A percentile compares a stretch with the other conserved stretches of the same genome.
phyloP scores from a whole-genome alignment of 2,797 vertebrate species.

The Brachyalestes nurse region DNA sequence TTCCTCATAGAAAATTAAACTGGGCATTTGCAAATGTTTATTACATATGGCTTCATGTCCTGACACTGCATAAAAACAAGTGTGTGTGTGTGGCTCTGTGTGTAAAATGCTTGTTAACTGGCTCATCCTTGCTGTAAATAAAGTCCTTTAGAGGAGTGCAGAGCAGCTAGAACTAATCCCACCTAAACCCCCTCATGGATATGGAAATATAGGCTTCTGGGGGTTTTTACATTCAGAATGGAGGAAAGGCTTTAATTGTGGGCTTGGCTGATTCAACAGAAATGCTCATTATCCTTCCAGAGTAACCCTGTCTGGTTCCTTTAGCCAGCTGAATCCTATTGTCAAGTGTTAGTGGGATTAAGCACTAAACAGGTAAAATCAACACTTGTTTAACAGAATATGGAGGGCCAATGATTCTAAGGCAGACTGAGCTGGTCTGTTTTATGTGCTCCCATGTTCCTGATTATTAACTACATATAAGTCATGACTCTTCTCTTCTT shows the following conservation, averaged over 20 bases:
- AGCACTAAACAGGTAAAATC: not conserved
- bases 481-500: not conserved
- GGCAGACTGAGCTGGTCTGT: not conserved
- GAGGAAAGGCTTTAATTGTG: conserved; percentile 58
- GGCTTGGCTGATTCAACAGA: conserved; percentile 62
- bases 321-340: conserved; percentile 10
- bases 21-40: too few relatives aligned
- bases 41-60: not conserved
- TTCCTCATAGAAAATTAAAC: too few relatives aligned
- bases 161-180: conserved; percentile 70
- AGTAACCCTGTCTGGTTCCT: conserved; percentile 61
- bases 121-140: conserved; percentile 34
- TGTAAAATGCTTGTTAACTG: conserved; percentile 29
- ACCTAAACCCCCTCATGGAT: conserved; percentile 68
- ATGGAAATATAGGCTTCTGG: conserved; percentile 70
- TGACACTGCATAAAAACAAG: not conserved
- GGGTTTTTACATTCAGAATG: conserved; percentile 48
- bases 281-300: conserved; percentile 73
- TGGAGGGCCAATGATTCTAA: not conserved
- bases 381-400: not conserved
- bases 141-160: conserved; percentile 28
- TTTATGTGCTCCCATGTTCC: not conserved
- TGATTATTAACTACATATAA: not conserved
- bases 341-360: conserved; percentile 8
- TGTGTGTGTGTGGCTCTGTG: not conserved